Percentiles rank a stretch among this genome's conserved stretches.
Conservation (phyloP, 2,888 invertebrate genomes). For the Acleris cristana region DNA sequence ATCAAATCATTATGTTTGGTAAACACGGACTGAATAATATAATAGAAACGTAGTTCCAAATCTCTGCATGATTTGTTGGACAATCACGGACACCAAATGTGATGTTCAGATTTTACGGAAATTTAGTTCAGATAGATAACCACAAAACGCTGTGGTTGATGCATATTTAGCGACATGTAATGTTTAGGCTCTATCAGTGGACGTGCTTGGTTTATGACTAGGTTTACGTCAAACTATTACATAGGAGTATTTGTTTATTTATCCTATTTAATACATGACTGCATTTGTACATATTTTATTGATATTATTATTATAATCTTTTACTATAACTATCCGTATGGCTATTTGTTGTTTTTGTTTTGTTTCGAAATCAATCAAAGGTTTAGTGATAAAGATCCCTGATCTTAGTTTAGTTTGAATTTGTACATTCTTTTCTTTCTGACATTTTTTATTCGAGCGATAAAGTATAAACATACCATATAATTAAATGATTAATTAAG, state of each 20-base stretch:
- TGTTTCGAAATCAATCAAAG: no score
- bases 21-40: not conserved
- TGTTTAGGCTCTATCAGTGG: not conserved
- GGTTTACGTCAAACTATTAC: not conserved
- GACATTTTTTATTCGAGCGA: no score
- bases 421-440: no score
- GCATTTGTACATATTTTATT: not conserved
- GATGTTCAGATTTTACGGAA: slow-evolving; percentile 13
- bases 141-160: not conserved
- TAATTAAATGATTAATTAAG: no score
- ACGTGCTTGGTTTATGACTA: not conserved
- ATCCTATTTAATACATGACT: not conserved
- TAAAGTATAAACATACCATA: no score
- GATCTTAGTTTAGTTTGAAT: no score
- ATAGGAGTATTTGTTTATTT: no score
- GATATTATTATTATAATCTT: not conserved
- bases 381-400: no score
- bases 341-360: no score
- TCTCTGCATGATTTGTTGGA: slow-evolving; percentile 7
- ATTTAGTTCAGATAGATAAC: slow-evolving; percentile 6
- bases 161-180: slow-evolving; percentile 3
- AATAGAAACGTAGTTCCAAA: not conserved
- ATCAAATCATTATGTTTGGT: no score
- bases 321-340: no score
- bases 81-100: not conserved